Base-by-base conservation (phyloP, 2,797 vertebrate genomes). In the Pipistrellus pygmaeus region DNA sequence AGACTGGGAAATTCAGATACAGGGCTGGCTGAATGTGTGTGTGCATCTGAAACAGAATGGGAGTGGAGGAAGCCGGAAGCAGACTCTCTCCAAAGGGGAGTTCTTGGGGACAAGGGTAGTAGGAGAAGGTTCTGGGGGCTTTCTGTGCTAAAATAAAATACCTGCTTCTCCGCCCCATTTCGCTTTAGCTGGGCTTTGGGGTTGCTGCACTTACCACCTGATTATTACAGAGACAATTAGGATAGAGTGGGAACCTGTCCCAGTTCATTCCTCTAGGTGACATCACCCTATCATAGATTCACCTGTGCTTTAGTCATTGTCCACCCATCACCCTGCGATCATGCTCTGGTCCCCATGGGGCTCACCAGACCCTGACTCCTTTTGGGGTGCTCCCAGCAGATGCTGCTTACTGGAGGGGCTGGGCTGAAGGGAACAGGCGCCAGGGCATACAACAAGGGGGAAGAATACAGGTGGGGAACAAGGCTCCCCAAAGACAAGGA, bases 61-160 rank as follows among this genome's bases (percentile, higher is more conserved):
- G 53, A 62, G 64, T 8, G 55, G 57, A 62, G 51, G n/a, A 66
- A 76, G 27, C 38, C 18, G 13, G n/a, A 64, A 89, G 80, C 78
- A 48, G 55, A 46, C 38, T 32, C 12, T 30, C 35, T 73, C 23
- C 20, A 44, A 76, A 69, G 68, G 44, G 44, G 64, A 78, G 6
- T 53, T 53, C 60, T 78, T 7, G 30, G 44, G 60, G 60, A 57
- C 17, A 82, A 35, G 21, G 44, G 48, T 12, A 11, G 17, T 20
- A 55, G 86, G 55, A 85, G 17, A 44, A 35, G 60, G 48, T 48
- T 69, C 27, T 62, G 27, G 35, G 76, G 32, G 32, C 48, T 93
- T 90, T 92, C 69, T 95, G 86, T 87, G 55, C 64, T 77, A 51
- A 92, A 85, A 83, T 41, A 88, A 88, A 94, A 51, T 44, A 91